Evolutionary conservation across 2,113 vertebrate species (phyloP), one percentile per base, ranked within the genome.

Genomic region (Suncus etruscus): DNA sequence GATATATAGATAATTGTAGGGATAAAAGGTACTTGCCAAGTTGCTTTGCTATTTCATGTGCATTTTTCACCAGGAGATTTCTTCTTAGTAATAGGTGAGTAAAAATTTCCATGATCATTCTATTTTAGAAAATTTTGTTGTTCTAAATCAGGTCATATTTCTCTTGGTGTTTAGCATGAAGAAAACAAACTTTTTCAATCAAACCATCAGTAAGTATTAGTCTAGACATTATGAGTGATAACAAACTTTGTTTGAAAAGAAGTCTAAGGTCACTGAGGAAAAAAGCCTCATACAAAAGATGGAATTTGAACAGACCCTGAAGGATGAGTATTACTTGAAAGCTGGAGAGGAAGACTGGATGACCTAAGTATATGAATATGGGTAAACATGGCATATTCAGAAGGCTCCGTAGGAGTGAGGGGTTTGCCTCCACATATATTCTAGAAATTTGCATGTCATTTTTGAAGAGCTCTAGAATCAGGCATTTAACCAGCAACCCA

Each of bases 201-300:
- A 51, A 66, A n/a, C 16, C 47, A 63, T 72, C 32, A 83, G 14
- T 24, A 61, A 75, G 27, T 68, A 61, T 39, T 91, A 27, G 20
- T 89, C 51, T 89, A 81, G 68, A 89, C 80, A 66, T 76, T 73
- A 31, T 47, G 63, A 93, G 58, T 79, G 11, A 32, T 31, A 25
- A 6, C n/a, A 18, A 70, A 50, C 12, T 85, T 61, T 61, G 3
- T 75, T 47, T 87, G 70, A 48, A 75, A 61, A 75, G 6, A 31
- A 20, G 11, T 1, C 45, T 22, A 31, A 20, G n/a, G 9, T 22
- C 25, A 54, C 1, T 31, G 51, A 11, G 32, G 31, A 39, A 79
- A 92, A 79, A 92, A 61, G 51, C n/a, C 70, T 76, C 11, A 16
- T 51, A 32, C 8, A 39, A 54, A 66, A 90, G n/a, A 70, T 18